Evolutionary conservation across 2,888 invertebrate genomes (phyloP).

Genomic region (Scaptomyza reducta): DNA sequence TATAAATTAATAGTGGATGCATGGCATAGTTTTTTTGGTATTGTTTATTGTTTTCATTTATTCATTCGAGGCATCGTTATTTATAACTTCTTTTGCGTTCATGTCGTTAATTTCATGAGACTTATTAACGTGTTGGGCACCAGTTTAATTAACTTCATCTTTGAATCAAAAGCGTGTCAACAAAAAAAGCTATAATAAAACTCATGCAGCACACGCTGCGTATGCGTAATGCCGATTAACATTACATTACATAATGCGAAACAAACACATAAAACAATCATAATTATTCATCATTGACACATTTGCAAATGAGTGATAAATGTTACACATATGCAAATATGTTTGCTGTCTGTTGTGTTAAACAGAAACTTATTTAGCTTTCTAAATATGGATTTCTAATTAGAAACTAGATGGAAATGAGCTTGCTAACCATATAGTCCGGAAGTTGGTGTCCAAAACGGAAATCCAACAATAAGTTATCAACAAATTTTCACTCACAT

Average conservation of each 20-base stretch:
- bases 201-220: constrained; percentile 21
- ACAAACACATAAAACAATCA: not conserved
- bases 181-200: not conserved
- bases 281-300: constrained; percentile 2
- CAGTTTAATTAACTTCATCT: constrained; percentile 45
- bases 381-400: constrained; percentile 26
- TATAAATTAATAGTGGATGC: constrained; percentile 31
- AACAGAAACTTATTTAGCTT: constrained; percentile 6
- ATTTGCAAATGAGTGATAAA: constrained; percentile 22
- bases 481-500: constrained; percentile 36
- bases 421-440: constrained; percentile 4
- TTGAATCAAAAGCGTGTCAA: constrained; percentile 45
- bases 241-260: not conserved
- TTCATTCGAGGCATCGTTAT: constrained; percentile 33
- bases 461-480: constrained; percentile 24
- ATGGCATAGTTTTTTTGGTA: constrained; percentile 28
- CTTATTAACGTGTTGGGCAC: constrained; percentile 34
- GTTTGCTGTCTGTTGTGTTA: too few species aligned
- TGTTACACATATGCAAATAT: constrained; percentile 30
- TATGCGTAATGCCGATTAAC: constrained; percentile 35
- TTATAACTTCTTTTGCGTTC: too few species aligned
- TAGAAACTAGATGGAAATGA: constrained; percentile 31
- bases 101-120: constrained; percentile 44
- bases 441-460: constrained; percentile 31
- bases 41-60: constrained; percentile 41